phyloP scores from a whole-genome alignment of 2,113 vertebrate species.

The Cottus gobio region DNA sequence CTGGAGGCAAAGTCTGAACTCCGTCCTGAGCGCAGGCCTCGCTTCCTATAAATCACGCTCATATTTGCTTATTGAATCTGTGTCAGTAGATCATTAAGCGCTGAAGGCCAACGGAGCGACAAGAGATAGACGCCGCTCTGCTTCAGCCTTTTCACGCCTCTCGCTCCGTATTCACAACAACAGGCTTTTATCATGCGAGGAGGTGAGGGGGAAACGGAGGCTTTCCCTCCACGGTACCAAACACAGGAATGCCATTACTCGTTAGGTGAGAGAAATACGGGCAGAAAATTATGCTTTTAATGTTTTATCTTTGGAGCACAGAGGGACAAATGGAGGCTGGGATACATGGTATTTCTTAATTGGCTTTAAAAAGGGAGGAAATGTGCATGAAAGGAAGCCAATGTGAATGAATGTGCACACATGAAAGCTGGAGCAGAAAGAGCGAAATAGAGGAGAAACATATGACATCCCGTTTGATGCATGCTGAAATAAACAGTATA shows the following conservation, averaged over 20 bases:
- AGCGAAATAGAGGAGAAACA: neutral
- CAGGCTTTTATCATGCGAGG: slow-evolving; percentile 24
- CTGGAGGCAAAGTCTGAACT: slow-evolving; percentile 75
- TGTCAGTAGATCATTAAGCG: slow-evolving; percentile 79
- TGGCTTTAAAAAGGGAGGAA: slow-evolving; percentile 21
- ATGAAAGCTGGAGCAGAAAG: neutral
- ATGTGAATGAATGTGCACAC: neutral
- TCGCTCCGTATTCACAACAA: slow-evolving; percentile 9
- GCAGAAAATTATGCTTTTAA: neutral
- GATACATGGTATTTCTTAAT: slow-evolving; percentile 49
- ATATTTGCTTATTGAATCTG: slow-evolving; percentile 59
- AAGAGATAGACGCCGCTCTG: neutral
- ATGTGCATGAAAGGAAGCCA: slow-evolving; percentile 1
- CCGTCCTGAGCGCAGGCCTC: slow-evolving; percentile 14
- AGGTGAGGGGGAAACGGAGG: neutral
- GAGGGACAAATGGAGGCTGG: neutral
- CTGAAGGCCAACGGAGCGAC: slow-evolving; percentile 16
- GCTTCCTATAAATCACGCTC: slow-evolving; percentile 24
- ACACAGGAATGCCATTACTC: slow-evolving; percentile 36
- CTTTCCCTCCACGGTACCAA: neutral
- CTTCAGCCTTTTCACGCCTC: slow-evolving; percentile 20
- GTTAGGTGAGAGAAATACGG: neutral
- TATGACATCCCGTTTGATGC: neutral
- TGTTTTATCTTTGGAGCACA: slow-evolving; percentile 38
- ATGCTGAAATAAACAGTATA: neutral